A percentile compares a stretch with the other conserved stretches of the same genome.
Evolutionary conservation across 2,797 vertebrate genomes (phyloP).

Genomic region (Melanotaenia nigrans): DNA sequence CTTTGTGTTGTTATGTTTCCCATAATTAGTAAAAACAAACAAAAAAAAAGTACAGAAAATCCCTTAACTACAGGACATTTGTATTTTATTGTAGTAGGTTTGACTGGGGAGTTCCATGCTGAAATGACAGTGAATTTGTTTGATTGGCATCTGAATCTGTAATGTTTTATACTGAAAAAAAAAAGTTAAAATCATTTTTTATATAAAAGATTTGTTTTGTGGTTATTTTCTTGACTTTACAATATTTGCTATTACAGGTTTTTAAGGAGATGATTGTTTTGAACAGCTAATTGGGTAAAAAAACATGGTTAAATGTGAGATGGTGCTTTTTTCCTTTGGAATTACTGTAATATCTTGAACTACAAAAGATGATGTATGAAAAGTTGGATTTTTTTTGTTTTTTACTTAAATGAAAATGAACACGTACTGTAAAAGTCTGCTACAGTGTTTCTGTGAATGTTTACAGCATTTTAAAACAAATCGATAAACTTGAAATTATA

Average conservation of each 20-base stretch:
- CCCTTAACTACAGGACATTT: constrained; percentile 82
- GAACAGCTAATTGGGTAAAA: constrained; percentile 31
- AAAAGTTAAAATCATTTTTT: constrained; percentile 94
- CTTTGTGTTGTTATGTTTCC: constrained; percentile 83
- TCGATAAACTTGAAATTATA: constrained; percentile 26
- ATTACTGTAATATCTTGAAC: constrained; percentile 65
- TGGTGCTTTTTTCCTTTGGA: constrained; percentile 61
- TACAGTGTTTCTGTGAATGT: constrained; percentile 48
- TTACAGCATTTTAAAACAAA: constrained; percentile 34
- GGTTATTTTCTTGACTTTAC: constrained; percentile 74
- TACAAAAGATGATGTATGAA: constrained; percentile 64
- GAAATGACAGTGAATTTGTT: constrained; percentile 86
- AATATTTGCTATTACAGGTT: constrained; percentile 68
- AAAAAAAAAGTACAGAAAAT: constrained; percentile 69
- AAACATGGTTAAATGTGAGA: constrained; percentile 49
- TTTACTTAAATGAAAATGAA: constrained; percentile 50
- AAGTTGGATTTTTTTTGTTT: constrained; percentile 12
- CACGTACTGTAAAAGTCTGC: constrained; percentile 38
- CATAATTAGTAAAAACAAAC: constrained; percentile 80
- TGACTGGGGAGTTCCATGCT: constrained; percentile 78
- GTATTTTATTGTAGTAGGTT: constrained; percentile 88
- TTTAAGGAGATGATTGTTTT: constrained; percentile 52
- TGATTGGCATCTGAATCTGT: constrained; percentile 89
- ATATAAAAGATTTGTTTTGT: constrained; percentile 84
- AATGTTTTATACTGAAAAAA: constrained; percentile 96